Evolutionary conservation across 1,140 invertebrate species (phyloP), one percentile per base, ranked within the genome.

Genomic region (Halesus radiatus): DNA sequence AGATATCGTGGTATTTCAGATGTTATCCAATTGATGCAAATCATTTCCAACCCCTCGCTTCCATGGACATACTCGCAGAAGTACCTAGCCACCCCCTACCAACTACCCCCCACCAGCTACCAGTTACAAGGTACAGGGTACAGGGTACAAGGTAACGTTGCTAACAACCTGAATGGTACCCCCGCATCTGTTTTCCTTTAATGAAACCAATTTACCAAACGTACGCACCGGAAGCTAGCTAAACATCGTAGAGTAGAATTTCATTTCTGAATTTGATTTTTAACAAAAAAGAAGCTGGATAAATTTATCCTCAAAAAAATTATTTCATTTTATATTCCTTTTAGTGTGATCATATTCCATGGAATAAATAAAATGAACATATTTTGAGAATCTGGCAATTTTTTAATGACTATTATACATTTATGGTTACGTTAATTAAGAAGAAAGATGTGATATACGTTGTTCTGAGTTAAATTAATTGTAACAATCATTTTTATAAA

Each of bases 181-280:
- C 68, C 78, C 60, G 81, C 81, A 80, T 78, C 81, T 82, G 81
- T 78, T 80, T 82, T 82, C 81, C 64, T 73, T 77, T 82, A 82
- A 82, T 82, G 81, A 82, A 82, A 82, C 81, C 81, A 82, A 82
- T 82, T 82, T 82, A 60, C 50, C 45, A 16, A 37, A 22, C 29
- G 77, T 76, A 66, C 72, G 60, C 52, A 72, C 68, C 18, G 50
- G 20, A 20, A 52, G 6, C 53, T 60, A 37, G 32, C 10, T 58
- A 74, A 74, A 56, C 22, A 54, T 52, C 68, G 26, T 26, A 23
- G 23, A 22, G 22, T 50, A 23, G 20, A 72, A 72, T 78, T 74
- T 66, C 53, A 60, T 62, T 45, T 76, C 23, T n/a, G 70, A 29
- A 3, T 29, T 29, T 29, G 26, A 70, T 70, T 70, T 70, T 64